Evolutionary conservation across 2,113 vertebrate genomes (phyloP).

Genomic region (Macquaria ambigua): DNA sequence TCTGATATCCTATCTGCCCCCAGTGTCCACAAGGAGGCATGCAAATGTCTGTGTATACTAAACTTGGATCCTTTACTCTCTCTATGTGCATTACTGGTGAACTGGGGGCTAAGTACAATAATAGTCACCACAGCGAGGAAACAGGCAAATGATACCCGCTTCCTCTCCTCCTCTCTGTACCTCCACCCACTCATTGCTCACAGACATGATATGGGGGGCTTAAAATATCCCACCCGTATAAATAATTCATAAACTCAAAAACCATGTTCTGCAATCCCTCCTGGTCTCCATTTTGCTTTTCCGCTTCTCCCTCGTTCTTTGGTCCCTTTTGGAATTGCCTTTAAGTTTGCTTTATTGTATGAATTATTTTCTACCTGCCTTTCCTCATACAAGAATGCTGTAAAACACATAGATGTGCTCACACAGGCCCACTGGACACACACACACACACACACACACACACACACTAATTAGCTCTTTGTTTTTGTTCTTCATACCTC

Average conservation of each 20-base stretch:
- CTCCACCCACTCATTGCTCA: slow-evolving; percentile 53
- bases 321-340: background rate
- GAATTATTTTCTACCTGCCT: background rate
- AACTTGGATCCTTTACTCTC: too few relatives aligned
- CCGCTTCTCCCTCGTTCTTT: background rate
- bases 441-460: slow-evolving; percentile 22
- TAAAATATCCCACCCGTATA: slow-evolving; percentile 76
- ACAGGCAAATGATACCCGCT: slow-evolving; percentile 37
- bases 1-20: slow-evolving; percentile 4
- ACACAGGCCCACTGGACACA: background rate
- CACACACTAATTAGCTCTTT: background rate
- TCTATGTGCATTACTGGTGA: too few relatives aligned
- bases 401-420: background rate
- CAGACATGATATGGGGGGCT: slow-evolving; percentile 70
- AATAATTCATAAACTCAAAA: slow-evolving; percentile 76
- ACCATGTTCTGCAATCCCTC: slow-evolving; percentile 18
- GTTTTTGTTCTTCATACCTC: slow-evolving; percentile 31
- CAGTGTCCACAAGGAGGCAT: slow-evolving; percentile 4
- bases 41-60: too few relatives aligned
- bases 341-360: background rate
- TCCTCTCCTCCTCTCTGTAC: slow-evolving; percentile 26
- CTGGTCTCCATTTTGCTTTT: slow-evolving; percentile 15
- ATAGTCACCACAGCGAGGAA: slow-evolving; percentile 14
- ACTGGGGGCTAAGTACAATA: background rate
- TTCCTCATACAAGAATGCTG: background rate